Percentiles rank a stretch among this genome's conserved stretches.
phyloP scores from a whole-genome alignment of 2,888 invertebrate genomes.

The Caenorhabditis japonica region DNA sequence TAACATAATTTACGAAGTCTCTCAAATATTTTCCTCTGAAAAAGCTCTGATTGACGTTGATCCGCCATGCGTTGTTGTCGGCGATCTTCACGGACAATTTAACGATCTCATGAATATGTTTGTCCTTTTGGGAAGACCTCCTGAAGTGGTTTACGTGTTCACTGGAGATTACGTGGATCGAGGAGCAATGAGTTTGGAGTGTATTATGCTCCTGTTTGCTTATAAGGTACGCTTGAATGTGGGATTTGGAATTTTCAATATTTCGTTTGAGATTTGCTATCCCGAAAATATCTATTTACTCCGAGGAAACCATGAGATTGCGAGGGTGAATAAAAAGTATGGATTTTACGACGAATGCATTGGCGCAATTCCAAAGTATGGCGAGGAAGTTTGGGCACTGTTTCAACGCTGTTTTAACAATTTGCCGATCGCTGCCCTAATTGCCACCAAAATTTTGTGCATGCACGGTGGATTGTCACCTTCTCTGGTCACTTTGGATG shows the following conservation, averaged over 20 bases:
- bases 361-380: slow-evolving; percentile 27
- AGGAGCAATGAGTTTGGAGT: slow-evolving; percentile 62
- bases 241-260: too few relatives aligned
- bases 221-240: too few relatives aligned
- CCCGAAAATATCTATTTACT: slow-evolving; percentile 59
- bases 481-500: slow-evolving; percentile 55
- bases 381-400: slow-evolving; percentile 57
- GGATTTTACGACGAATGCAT: slow-evolving; percentile 66
- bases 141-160: slow-evolving; percentile 62
- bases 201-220: slow-evolving; percentile 64
- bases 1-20: slow-evolving; percentile 52
- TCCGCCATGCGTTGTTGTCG: slow-evolving; percentile 62
- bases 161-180: slow-evolving; percentile 70
- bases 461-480: slow-evolving; percentile 71
- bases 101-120: slow-evolving; percentile 69
- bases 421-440: slow-evolving; percentile 62
- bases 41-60: slow-evolving; percentile 61
- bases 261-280: slow-evolving; percentile 49
- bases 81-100: slow-evolving; percentile 65
- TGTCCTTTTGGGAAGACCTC: slow-evolving; percentile 63
- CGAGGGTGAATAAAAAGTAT: slow-evolving; percentile 65
- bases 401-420: slow-evolving; percentile 67
- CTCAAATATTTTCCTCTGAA: slow-evolving; percentile 51
- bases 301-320: slow-evolving; percentile 70
- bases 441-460: slow-evolving; percentile 62